phyloP scores from a whole-genome alignment of 2,113 vertebrate species.

The Suricata suricatta region DNA sequence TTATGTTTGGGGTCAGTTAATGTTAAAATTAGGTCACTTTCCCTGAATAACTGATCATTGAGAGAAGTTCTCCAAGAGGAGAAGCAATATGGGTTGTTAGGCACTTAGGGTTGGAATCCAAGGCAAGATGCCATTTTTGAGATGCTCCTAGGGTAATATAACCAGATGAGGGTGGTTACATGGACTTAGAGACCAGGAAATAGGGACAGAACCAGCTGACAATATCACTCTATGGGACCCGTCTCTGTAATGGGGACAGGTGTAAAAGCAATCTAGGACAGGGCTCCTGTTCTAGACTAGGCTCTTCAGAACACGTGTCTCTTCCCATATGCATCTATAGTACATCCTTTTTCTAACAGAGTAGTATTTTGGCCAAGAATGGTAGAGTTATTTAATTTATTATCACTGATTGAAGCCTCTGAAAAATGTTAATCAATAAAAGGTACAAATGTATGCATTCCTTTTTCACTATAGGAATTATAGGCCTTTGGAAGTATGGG shows the following conservation, averaged over 20 bases:
- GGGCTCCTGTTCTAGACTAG: background rate
- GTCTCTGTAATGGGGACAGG: background rate
- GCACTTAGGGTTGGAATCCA: background rate
- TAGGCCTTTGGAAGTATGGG: background rate
- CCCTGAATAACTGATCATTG: background rate
- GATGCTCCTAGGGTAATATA: background rate
- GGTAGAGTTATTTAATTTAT: background rate
- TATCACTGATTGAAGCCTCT: background rate
- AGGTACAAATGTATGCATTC: background rate
- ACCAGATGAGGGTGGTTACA: background rate
- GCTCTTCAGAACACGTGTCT: background rate
- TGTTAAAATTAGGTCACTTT: background rate
- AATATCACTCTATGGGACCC: background rate
- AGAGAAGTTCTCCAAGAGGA: background rate
- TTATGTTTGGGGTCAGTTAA: background rate
- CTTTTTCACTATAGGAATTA: conserved; percentile 1
- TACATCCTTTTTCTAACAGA: background rate
- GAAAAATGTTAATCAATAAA: conserved; percentile 31
- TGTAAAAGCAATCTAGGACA: background rate
- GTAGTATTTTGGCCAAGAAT: background rate
- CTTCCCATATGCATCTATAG: background rate
- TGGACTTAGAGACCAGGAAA: background rate
- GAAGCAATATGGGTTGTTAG: background rate
- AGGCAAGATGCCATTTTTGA: background rate
- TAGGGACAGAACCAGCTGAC: background rate